Conservation (phyloP, 2,113 vertebrate species). For the Grammomys surdaster region DNA sequence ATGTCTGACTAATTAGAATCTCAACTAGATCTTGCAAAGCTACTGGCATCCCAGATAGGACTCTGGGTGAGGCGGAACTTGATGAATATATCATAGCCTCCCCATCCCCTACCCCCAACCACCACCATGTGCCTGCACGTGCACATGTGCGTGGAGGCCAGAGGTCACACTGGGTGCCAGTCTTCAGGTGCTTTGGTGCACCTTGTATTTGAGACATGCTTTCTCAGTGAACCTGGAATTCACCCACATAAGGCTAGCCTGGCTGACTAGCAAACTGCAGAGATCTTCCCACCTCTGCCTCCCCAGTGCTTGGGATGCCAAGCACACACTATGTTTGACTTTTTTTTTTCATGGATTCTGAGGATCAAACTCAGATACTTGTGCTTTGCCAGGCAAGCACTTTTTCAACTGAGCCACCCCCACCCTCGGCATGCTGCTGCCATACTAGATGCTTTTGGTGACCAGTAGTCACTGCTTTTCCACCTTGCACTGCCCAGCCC, state of each 20-base stretch:
- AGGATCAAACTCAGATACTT: too few relatives aligned
- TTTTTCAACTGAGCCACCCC: neutral
- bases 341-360: neutral
- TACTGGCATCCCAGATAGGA: slow-evolving; percentile 8
- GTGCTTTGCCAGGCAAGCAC: neutral
- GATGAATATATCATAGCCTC: neutral
- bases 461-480: neutral
- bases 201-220: neutral
- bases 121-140: too few relatives aligned
- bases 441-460: neutral
- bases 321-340: neutral
- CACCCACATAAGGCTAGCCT: neutral
- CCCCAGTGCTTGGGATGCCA: neutral
- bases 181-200: neutral
- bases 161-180: neutral
- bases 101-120: neutral
- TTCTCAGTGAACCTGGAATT: neutral
- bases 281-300: too few relatives aligned
- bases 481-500: neutral
- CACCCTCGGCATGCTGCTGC: neutral
- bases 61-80: neutral
- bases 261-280: neutral
- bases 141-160: neutral
- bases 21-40: neutral
- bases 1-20: slow-evolving; percentile 36